Conservation (phyloP, 2,797 vertebrate species). For the Enteromius anoplus region DNA sequence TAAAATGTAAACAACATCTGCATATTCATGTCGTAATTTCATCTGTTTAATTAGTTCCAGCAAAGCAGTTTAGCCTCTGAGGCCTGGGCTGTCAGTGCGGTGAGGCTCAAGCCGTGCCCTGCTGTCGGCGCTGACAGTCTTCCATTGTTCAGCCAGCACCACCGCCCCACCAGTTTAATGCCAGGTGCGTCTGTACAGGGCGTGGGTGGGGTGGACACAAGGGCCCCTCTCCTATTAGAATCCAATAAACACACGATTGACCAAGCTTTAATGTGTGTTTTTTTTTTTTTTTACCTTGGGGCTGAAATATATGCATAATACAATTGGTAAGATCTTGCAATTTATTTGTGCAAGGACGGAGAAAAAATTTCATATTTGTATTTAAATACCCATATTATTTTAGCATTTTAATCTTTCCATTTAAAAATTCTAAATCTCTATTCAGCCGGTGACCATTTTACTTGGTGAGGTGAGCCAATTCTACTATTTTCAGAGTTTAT, state of each 20-base stretch:
- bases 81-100: slow-evolving; percentile 92
- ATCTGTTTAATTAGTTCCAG: slow-evolving; percentile 99
- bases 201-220: slow-evolving; percentile 64
- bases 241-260: slow-evolving; percentile 70
- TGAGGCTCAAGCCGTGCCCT: slow-evolving; percentile 88
- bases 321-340: background rate
- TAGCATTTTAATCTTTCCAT: background rate
- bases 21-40: slow-evolving; percentile 99
- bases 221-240: slow-evolving; percentile 68
- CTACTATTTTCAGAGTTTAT: background rate
- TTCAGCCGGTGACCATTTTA: background rate
- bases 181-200: slow-evolving; percentile 87
- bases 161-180: slow-evolving; percentile 82
- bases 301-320: slow-evolving; percentile 3
- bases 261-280: slow-evolving; percentile 78
- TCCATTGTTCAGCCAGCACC: slow-evolving; percentile 89
- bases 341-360: background rate
- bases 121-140: slow-evolving; percentile 91
- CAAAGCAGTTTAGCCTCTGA: slow-evolving; percentile 99
- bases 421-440: background rate
- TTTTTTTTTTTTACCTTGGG: slow-evolving; percentile 57
- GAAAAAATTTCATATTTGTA: background rate
- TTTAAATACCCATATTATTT: background rate
- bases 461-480: background rate
- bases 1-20: slow-evolving; percentile 99